Base-by-base conservation (phyloP, 2,888 invertebrate species). In the Geophilus truncorum region DNA sequence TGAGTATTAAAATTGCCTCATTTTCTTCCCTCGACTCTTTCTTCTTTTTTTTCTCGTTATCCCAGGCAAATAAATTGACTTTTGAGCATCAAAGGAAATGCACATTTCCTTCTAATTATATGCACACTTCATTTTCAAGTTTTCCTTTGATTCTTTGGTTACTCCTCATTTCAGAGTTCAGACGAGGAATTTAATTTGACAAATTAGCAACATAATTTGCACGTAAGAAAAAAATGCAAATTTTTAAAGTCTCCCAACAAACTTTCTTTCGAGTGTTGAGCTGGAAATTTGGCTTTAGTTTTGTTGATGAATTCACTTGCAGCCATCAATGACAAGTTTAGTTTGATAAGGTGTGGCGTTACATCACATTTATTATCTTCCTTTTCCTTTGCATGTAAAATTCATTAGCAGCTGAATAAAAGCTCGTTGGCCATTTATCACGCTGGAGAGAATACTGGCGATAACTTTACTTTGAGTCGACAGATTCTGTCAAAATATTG, bases 371-470 rank as follows among this genome's bases (percentile, higher is more conserved):
- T 62, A 62, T 62, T 62, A 62, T 62, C 57, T 23, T 62, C n/a
- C n/a, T n/a, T 62, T 62, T 62, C 57, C 18, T 62, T 62, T 23
- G 57, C 57, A 62, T 62, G 57, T 23, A 62, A 62, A 62, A 62
- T 62, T 62, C 57, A 62, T 62, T 62, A 62, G 23, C 57, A 23
- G 57, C n/a, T n/a, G n/a, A 62, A 62, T 62, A 62, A 62, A 62
- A 62, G 57, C 57, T 62, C 51, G 12, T 18, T 51, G 4, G 21
- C 23, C 57, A 62, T 62, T 62, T 23, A 62, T 62, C 57, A 62
- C n/a, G 9, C n/a, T 15, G 40, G 23, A 21, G 21, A 62, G 23
- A 62, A 62, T 23, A 62, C 1, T 10, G 9, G 57, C 23, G 57
- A 62, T 62, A 62, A 23, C 23, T 62, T 62, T 62, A 21, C 23